These are phyloP conservation scores for Oscheius onirici DNA, from an alignment of 2,888 invertebrate species.

Conservation along the genomic window DNA sequence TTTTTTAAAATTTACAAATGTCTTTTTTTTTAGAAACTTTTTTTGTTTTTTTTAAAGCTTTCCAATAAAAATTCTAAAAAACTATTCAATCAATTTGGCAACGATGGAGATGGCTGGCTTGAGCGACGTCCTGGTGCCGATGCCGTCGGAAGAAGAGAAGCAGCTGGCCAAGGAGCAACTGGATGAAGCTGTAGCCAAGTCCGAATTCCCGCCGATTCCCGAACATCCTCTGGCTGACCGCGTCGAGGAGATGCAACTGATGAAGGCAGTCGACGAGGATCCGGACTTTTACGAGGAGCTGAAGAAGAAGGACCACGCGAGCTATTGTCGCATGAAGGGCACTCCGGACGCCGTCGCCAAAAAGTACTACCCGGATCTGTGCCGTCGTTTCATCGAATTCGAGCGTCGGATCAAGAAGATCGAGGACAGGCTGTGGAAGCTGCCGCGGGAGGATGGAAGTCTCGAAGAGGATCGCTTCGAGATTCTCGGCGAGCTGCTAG, in stretches of 20 bases:
- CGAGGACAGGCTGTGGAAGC: conserved; percentile 48
- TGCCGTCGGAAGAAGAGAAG: too few species aligned
- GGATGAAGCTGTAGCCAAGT: conserved; percentile 9
- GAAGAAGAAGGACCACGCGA: conserved; percentile 42
- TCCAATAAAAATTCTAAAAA: too few species aligned
- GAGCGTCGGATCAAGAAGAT: conserved; percentile 58
- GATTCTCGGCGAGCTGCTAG: conserved; percentile 64
- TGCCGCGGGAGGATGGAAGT: conserved; percentile 39
- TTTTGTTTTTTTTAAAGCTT: too few species aligned
- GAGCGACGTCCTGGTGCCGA: too few species aligned
- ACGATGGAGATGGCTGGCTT: too few species aligned
- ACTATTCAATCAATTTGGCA: too few species aligned
- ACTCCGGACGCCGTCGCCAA: conserved; percentile 52
- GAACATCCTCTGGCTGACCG: conserved; percentile 49
- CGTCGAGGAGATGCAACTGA: conserved; percentile 38
- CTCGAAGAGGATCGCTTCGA: conserved; percentile 45
- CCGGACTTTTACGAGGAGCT: conserved; percentile 49
- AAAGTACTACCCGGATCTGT: conserved; percentile 55
- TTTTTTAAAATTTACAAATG: too few species aligned
- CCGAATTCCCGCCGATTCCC: conserved; percentile 34
- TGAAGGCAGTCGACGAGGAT: conserved; percentile 40
- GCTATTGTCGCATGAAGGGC: conserved; percentile 54
- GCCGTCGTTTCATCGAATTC: conserved; percentile 55
- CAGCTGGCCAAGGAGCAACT: conserved; percentile 35
- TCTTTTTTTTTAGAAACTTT: too few species aligned